Evolutionary conservation across 2,888 invertebrate genomes (phyloP).

Genomic region (Drosophila stalkeri): DNA sequence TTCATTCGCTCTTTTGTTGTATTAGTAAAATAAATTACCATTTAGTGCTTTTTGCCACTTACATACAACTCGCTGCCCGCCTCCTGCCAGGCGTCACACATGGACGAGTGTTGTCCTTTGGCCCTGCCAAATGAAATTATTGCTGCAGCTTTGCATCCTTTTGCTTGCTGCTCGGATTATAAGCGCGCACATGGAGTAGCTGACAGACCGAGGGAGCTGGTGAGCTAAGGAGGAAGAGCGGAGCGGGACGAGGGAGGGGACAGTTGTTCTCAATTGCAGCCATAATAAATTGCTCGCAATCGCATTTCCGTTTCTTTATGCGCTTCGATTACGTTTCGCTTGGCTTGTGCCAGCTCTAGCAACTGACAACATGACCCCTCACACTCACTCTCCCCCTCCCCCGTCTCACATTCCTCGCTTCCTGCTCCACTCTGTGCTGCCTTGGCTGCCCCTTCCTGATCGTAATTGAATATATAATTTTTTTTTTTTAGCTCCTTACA

Average conservation of each 20-base stretch:
- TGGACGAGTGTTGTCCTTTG: constrained; percentile 75
- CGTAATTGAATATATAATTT: constrained; percentile 80
- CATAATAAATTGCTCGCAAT: constrained; percentile 81
- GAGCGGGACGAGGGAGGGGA: background rate
- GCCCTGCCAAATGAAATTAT: constrained; percentile 77
- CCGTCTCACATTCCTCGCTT: no score
- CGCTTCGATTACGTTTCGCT: constrained; percentile 74
- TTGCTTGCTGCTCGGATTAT: constrained; percentile 64
- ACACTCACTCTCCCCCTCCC: no score
- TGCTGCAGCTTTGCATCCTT: constrained; percentile 73
- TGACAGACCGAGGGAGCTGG: background rate
- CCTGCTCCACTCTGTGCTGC: background rate
- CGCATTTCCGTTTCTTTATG: constrained; percentile 79
- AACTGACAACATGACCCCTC: constrained; percentile 10
- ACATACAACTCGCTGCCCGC: constrained; percentile 2
- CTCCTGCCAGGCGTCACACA: constrained; percentile 64
- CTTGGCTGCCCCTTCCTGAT: constrained; percentile 5
- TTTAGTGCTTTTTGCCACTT: constrained; percentile 79
- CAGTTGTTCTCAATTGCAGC: constrained; percentile 69
- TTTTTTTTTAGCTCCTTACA: constrained; percentile 61
- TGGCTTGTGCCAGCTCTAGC: constrained; percentile 65
- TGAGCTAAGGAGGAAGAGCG: background rate
- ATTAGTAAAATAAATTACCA: constrained; percentile 81
- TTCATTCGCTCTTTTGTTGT: constrained; percentile 69
- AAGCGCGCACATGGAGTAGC: constrained; percentile 50